Base-by-base conservation (phyloP, 2,113 vertebrate genomes). In the Bubo bubo region DNA sequence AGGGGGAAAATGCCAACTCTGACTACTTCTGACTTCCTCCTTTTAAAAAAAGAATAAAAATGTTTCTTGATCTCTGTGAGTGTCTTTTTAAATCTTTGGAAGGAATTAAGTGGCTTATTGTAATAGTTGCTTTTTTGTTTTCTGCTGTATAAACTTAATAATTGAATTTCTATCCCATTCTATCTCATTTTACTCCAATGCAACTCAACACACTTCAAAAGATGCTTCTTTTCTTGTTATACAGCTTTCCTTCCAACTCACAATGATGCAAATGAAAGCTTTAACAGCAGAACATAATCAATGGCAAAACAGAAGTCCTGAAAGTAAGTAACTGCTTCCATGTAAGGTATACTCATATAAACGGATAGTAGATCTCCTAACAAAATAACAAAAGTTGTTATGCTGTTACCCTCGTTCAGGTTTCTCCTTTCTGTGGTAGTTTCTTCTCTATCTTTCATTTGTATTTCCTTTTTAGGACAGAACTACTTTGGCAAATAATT, bases 291-390 rank as follows among this genome's bases (percentile, higher is more conserved):
- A 98, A 70, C 68, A 34, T 55, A 70, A 4, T 66, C 93, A 97
- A 5, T 98, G 97, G 97, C 90, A 97, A 23, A 66, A 45, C 10
- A 97, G 67, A 95, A 90, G 16, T 68, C 98, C 97, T 81, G 97
- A 98, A 93, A 4, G 98, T 98, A 98, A 98, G 98, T 95, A 64
- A 39, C 16, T 64, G 9, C 49, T 64, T 85, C 14, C 9, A 26
- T 75, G 11, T 72, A 56, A 64, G 34, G 6, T n/a, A 34, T 37
- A 30, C 6, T 45, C 22, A 6, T 11, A n/a, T 34, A 64, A 82
- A 50, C n/a, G 41, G 19, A 62, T 75, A 79, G 19, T 14, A 50
- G 12, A 35, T 88, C 30, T 83, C 22, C 26, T 85, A 85, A 63
- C 43, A 55, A 45, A 71, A 23, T 66, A 52, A 45, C 16, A 24